Evolutionary conservation across 2,888 invertebrate species (phyloP), one percentile per base, ranked within the genome.

Genomic region (Dioctria linearis): DNA sequence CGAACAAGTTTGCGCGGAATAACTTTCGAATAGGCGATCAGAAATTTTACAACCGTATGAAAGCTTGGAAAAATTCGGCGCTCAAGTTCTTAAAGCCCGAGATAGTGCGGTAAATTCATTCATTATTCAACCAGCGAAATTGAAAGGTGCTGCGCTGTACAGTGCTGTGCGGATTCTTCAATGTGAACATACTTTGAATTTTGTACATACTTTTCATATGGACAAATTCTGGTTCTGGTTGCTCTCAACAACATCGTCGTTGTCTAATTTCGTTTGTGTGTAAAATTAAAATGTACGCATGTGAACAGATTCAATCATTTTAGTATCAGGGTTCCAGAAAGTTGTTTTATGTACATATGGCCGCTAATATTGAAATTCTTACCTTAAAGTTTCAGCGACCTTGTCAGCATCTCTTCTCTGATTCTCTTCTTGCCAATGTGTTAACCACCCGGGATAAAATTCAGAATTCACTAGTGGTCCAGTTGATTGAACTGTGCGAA

Each of bases 381-480:
- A 86, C 86, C 83, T 85, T 8, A 94, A 87, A 0, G 92, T 91
- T 6, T 87, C 85, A 0, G 92, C 90, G 5, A 95, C 92, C 0
- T 79, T 83, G 0, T 87, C 85, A 0, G 91, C 90, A 69, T 87
- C 85, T 0, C 91, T 91, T 37, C 89, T 90, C 81, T 93, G 92
- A 82, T 94, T 92, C 0, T 88, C 86, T 85, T 93, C 92, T 73
- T 94, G 94, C 97, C 98, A 98, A 86, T 96, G 94, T 4, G 96
- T 95, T 75, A 98, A 88, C 98, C 98, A 98, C 9, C 97, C 97
- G 0, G 96, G 93, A 89, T 98, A 98, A 88, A 92, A 98, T 88
- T 97, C 97, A 0, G 96, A 96, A 88, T 98, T 98, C 80, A 97
- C 95, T 81, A 95, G 86, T 0, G 98, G 98, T 0, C 97, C 97